Evolutionary conservation across 1,140 invertebrate genomes (phyloP).

Genomic region (Agraylea sexmaculata): DNA sequence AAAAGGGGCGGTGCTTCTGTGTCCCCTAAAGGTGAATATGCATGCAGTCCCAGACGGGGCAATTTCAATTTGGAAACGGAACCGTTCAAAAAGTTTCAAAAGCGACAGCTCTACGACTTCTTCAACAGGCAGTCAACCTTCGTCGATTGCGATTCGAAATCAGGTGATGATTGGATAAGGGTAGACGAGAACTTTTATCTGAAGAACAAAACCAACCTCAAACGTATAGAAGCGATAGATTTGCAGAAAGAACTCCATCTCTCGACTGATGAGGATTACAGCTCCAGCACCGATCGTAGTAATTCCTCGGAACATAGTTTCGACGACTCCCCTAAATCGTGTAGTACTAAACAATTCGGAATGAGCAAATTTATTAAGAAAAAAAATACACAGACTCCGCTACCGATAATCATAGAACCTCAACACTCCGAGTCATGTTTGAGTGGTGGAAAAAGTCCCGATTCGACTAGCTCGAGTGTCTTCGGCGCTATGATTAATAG

Average conservation of each 20-base stretch:
- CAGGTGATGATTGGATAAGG: neutral
- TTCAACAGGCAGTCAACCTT: neutral
- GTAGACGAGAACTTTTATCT: slow-evolving; percentile 9
- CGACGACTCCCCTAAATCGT: slow-evolving; percentile 30
- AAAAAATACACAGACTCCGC: neutral
- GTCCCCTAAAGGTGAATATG: slow-evolving; percentile 38
- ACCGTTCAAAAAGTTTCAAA: neutral
- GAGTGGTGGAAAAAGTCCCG: slow-evolving; percentile 10
- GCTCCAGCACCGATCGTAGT: slow-evolving; percentile 14
- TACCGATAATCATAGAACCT: slow-evolving; percentile 5
- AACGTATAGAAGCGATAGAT: too few relatives aligned
- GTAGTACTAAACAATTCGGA: slow-evolving; percentile 11
- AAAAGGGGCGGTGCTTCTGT: slow-evolving; percentile 39
- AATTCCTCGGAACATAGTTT: slow-evolving; percentile 28
- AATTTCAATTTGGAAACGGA: slow-evolving; percentile 1
- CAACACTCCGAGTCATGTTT: slow-evolving; percentile 2
- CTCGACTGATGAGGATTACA: too few relatives aligned
- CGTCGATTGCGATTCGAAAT: neutral
- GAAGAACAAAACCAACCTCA: neutral
- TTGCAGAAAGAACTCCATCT: too few relatives aligned
- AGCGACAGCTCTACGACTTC: neutral
- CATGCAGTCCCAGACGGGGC: slow-evolving; percentile 20
- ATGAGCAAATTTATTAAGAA: slow-evolving; percentile 20
- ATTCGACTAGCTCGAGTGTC: slow-evolving; percentile 13
- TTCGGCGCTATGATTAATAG: slow-evolving; percentile 13